Evolutionary conservation across 2,113 vertebrate species (phyloP).

Genomic region (human): DNA sequence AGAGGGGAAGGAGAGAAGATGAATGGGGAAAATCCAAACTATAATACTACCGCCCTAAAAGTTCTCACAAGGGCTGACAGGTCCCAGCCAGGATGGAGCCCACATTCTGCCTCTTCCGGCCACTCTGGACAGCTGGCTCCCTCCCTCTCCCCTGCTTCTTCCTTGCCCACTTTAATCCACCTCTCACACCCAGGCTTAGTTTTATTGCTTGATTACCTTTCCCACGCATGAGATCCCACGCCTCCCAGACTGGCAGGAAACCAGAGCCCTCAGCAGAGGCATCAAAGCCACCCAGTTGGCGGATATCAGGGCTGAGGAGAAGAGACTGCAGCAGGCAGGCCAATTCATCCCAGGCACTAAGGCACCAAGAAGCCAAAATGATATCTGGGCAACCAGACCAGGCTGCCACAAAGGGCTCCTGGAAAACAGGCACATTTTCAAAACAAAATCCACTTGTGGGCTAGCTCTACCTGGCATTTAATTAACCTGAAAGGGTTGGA

Average conservation of each 20-base stretch:
- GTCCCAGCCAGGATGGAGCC: background rate
- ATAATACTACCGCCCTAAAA: too few relatives aligned
- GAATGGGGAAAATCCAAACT: background rate
- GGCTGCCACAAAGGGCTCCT: background rate
- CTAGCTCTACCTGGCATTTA: background rate
- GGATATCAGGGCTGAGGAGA: background rate
- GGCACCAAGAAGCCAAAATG: background rate
- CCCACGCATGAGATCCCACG: background rate
- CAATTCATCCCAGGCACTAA: background rate
- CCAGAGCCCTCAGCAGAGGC: background rate
- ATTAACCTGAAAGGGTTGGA: background rate
- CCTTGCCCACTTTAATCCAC: background rate
- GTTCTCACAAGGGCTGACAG: rapidly evolving
- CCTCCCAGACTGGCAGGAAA: constrained; percentile 37
- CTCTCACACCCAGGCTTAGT: background rate
- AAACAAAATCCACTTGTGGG: background rate
- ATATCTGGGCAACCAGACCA: background rate
- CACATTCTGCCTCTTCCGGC: background rate
- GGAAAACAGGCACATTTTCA: background rate
- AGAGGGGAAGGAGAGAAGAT: background rate
- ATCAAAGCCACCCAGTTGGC: background rate
- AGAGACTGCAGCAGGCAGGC: background rate
- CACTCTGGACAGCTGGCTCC: rapidly evolving
- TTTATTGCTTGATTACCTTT: background rate
- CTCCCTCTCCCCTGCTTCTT: background rate